phyloP scores from a whole-genome alignment of 2,888 invertebrate species.

The Xanthia togata region DNA sequence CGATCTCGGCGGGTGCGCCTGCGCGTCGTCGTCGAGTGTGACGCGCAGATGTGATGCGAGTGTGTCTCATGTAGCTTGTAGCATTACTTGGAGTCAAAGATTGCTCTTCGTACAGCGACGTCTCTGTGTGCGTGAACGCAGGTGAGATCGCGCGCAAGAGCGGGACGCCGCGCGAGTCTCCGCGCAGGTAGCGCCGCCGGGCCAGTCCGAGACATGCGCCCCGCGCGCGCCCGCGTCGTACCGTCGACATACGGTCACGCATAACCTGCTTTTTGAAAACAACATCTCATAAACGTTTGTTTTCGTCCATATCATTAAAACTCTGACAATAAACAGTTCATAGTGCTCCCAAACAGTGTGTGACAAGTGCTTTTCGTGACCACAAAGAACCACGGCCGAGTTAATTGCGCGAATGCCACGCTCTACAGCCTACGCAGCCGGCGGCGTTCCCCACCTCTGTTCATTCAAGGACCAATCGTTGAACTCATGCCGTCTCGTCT shows the following conservation, averaged over 20 bases:
- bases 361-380: conserved; percentile 65
- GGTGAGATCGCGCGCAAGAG: conserved; percentile 81
- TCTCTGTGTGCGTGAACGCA: conserved; percentile 70
- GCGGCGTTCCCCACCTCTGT: conserved; percentile 86
- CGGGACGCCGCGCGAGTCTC: conserved; percentile 78
- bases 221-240: conserved; percentile 83
- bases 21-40: conserved; percentile 29
- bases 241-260: conserved; percentile 67
- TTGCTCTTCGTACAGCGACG: conserved; percentile 51
- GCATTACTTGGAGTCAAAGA: conserved; percentile 64
- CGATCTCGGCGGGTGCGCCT: conserved; percentile 38
- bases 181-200: conserved; percentile 78
- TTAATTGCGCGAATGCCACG: conserved; percentile 89
- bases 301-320: conserved; percentile 43
- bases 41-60: conserved; percentile 35
- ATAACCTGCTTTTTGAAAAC: conserved; percentile 78
- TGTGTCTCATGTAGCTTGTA: conserved; percentile 39
- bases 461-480: conserved; percentile 89
- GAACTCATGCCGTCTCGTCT: conserved; percentile 84
- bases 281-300: conserved; percentile 73
- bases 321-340: conserved; percentile 38
- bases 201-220: conserved; percentile 82
- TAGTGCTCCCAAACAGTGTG: conserved; percentile 60
- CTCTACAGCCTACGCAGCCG: conserved; percentile 88
- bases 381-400: conserved; percentile 67